Conservation (phyloP, 2,888 invertebrate genomes). For the Cerceris ruficornis region DNA sequence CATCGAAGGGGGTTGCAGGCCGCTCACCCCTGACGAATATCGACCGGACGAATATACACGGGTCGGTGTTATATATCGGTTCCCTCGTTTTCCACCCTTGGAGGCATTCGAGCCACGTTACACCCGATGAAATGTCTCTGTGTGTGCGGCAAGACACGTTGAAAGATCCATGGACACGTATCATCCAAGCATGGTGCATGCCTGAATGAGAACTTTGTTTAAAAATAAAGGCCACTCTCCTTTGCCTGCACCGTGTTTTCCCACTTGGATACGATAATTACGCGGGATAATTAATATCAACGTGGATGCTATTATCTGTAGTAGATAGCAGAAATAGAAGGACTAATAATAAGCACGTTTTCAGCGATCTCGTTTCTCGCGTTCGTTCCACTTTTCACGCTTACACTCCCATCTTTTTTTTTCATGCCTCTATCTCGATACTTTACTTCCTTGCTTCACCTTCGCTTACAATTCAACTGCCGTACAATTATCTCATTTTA, state of each 20-base stretch:
- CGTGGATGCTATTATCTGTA: constrained; percentile 40
- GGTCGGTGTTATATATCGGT: constrained; percentile 6
- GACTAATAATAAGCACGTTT: constrained; percentile 27
- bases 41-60: constrained; percentile 64
- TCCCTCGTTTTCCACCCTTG: constrained; percentile 36
- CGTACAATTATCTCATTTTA: no score
- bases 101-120: constrained; percentile 32
- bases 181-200: constrained; percentile 17
- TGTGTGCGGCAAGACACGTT: constrained; percentile 47
- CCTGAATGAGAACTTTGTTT: constrained; percentile 38
- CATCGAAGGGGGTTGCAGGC: constrained; percentile 61
- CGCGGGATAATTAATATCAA: constrained; percentile 32
- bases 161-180: constrained; percentile 40
- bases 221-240: constrained; percentile 34
- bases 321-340: constrained; percentile 33
- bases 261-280: constrained; percentile 6
- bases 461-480: no score
- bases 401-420: background rate
- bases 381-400: constrained; percentile 16
- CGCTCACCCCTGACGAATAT: constrained; percentile 76
- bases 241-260: constrained; percentile 22
- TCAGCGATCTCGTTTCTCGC: background rate
- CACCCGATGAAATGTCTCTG: constrained; percentile 28
- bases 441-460: no score
- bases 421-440: no score